A percentile compares a stretch with the other conserved stretches of the same genome.
These are phyloP conservation scores for Enteromius trimaculatus DNA, from an alignment of 2,797 vertebrate species.

Conservation along the genomic window DNA sequence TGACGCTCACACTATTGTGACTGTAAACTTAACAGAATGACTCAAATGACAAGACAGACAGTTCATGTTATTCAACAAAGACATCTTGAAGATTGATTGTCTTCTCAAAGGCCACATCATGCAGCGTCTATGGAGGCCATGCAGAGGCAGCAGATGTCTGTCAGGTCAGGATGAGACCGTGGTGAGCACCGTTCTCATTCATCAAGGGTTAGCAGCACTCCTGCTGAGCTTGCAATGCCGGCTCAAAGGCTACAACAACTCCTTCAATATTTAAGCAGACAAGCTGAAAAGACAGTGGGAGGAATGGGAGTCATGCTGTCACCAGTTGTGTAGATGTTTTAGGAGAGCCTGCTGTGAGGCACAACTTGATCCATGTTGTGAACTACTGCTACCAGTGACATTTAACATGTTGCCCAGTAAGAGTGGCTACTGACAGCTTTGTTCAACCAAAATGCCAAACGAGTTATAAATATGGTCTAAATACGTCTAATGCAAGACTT, in stretches of 20 bases:
- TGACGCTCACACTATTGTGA: constrained; percentile 11
- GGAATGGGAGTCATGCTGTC: constrained; percentile 42
- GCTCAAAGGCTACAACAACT: constrained; percentile 64
- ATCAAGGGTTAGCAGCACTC: constrained; percentile 69
- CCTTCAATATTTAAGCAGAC: constrained; percentile 64
- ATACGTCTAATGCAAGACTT: not conserved
- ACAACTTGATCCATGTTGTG: constrained; percentile 54
- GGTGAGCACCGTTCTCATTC: constrained; percentile 72
- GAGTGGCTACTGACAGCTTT: constrained; percentile 40
- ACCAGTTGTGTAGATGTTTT: constrained; percentile 47
- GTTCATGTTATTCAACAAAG: constrained; percentile 20
- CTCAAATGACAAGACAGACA: constrained; percentile 15
- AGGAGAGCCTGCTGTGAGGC: constrained; percentile 46
- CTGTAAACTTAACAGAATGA: constrained; percentile 32
- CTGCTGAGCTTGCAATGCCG: constrained; percentile 61
- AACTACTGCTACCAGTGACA: constrained; percentile 34
- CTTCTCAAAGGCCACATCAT: constrained; percentile 22
- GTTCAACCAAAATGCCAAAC: constrained; percentile 26
- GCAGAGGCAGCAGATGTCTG: constrained; percentile 16
- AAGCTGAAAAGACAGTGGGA: constrained; percentile 47
- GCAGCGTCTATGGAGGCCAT: not conserved
- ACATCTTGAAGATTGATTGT: constrained; percentile 8
- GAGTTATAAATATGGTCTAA: not conserved
- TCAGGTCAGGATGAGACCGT: constrained; percentile 58
- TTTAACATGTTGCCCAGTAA: constrained; percentile 40